These are phyloP conservation scores for Silurus meridionalis DNA, from an alignment of 2,113 vertebrate genomes.

Conservation along the genomic window DNA sequence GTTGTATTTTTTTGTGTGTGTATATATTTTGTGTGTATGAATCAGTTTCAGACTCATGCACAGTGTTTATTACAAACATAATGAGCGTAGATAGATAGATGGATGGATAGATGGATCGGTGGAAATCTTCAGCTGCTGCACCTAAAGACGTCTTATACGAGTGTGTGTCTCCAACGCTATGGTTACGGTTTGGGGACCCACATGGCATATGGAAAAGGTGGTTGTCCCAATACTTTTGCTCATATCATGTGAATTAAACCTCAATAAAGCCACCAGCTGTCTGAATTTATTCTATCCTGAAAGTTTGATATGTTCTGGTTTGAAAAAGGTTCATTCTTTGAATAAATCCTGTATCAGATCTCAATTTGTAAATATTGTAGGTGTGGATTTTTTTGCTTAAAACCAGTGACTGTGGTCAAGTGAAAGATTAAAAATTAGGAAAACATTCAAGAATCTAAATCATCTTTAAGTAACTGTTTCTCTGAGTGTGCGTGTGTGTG, in stretches of 20 bases:
- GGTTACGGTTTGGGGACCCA: too few relatives aligned
- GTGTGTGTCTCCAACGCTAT: too few relatives aligned
- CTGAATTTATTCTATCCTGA: background rate
- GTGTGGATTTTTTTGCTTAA: background rate
- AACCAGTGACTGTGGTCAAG: background rate
- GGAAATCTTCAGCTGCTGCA: too few relatives aligned
- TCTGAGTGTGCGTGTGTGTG: constrained; percentile 11
- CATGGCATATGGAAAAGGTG: too few relatives aligned
- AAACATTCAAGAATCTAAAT: background rate
- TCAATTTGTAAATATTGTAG: background rate
- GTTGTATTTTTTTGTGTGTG: background rate
- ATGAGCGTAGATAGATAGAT: background rate
- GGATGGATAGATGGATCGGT: too few relatives aligned
- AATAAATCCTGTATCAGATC: background rate
- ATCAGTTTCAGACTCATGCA: background rate
- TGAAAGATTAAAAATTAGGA: background rate
- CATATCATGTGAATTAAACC: too few relatives aligned
- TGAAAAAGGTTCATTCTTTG: background rate
- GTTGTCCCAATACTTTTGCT: too few relatives aligned
- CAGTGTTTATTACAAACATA: background rate
- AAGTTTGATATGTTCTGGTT: background rate
- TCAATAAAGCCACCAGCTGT: background rate
- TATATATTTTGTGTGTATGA: background rate
- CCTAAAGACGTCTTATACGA: too few relatives aligned
- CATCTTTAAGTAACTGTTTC: background rate